These are phyloP conservation scores for Scaptomyza polygonia DNA, from an alignment of 2,888 invertebrate genomes.

Conservation along the genomic window DNA sequence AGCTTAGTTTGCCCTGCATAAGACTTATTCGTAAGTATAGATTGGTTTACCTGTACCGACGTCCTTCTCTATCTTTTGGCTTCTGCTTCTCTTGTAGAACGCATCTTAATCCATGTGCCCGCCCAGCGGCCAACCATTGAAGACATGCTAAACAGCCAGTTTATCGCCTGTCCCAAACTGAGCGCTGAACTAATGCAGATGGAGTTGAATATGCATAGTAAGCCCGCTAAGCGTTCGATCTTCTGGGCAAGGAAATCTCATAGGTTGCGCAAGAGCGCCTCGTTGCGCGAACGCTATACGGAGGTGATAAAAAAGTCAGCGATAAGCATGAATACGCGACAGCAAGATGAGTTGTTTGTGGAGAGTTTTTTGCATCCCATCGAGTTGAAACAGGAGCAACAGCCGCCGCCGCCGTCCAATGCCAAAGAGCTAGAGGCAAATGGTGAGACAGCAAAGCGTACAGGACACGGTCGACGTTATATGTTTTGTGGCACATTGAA, in stretches of 20 bases:
- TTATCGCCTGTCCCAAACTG: conserved; percentile 85
- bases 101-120: conserved; percentile 85
- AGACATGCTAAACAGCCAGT: conserved; percentile 86
- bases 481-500: conserved; percentile 83
- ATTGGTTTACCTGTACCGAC: too few species aligned
- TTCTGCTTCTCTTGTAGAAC: conserved; percentile 80
- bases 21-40: conserved; percentile 85
- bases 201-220: conserved; percentile 81
- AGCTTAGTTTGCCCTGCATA: conserved; percentile 85
- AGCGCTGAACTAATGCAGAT: conserved; percentile 83
- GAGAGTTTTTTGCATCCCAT: conserved; percentile 84
- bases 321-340: conserved; percentile 83
- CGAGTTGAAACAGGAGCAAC: conserved; percentile 61
- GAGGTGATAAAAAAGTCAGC: conserved; percentile 83
- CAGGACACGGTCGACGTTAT: conserved; percentile 71
- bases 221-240: conserved; percentile 80
- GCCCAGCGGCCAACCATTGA: conserved; percentile 85
- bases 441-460: conserved; percentile 63
- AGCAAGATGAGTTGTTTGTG: conserved; percentile 82
- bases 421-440: conserved; percentile 60
- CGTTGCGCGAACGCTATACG: conserved; percentile 82
- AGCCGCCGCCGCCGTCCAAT: background rate
- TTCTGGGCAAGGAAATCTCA: conserved; percentile 84
- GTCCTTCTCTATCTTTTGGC: too few species aligned
- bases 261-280: conserved; percentile 82